Conservation (phyloP, 2,113 vertebrate genomes). For the cattle (Bos taurus) region ARS-UCD2.0 NC_037345.1:35029001-35029500, state of each 20-base stretch:
- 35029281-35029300: neutral
- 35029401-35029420: neutral
- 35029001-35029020: neutral
- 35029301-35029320: neutral
- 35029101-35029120: neutral
- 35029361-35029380: neutral
- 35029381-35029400: neutral
- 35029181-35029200: too few relatives aligned
- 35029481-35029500: slow-evolving; percentile 17
- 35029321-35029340: neutral
- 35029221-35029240: too few relatives aligned
- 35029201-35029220: too few relatives aligned
- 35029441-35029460: neutral
- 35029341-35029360: neutral
- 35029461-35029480: neutral
- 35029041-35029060: neutral
- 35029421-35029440: neutral
- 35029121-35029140: neutral
- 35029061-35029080: neutral
- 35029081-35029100: slow-evolving; percentile 25
- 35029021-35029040: neutral
- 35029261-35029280: neutral
- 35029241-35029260: too few relatives aligned
- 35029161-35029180: too few relatives aligned
- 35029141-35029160: too few relatives aligned